Percentiles rank a stretch among this genome's conserved stretches.
Conservation (phyloP, 2,888 invertebrate species). For the Scrobipalpa atriplicella region DNA sequence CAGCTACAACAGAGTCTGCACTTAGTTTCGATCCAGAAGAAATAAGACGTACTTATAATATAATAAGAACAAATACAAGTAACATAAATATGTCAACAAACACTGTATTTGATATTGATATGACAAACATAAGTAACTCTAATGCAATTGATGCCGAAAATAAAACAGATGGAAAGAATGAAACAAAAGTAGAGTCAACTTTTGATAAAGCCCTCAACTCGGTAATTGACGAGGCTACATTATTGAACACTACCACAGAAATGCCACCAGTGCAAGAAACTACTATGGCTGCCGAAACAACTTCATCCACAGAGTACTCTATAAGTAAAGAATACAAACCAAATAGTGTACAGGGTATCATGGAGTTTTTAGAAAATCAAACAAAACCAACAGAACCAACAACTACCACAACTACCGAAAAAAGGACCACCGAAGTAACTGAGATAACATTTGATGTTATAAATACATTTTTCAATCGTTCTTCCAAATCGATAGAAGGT, state of each 20-base stretch:
- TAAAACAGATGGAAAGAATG: background rate
- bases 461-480: conserved; percentile 63
- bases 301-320: conserved; percentile 46
- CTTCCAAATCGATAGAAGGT: conserved; percentile 63
- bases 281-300: conserved; percentile 37
- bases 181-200: background rate
- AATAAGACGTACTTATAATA: background rate
- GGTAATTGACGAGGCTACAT: background rate
- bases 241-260: background rate
- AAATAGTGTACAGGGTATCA: background rate
- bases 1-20: background rate
- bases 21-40: background rate
- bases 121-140: background rate
- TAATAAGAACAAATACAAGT: background rate
- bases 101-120: background rate
- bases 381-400: conserved; percentile 4
- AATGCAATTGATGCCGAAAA: background rate
- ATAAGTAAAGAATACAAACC: conserved; percentile 46
- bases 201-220: background rate
- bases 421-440: conserved; percentile 46
- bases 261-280: conserved; percentile 20
- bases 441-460: conserved; percentile 69
- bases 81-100: conserved; percentile 4
- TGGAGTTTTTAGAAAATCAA: conserved; percentile 27
- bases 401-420: conserved; percentile 40